Evolutionary conservation across 2,888 invertebrate species (phyloP).

Genomic region (Drosophila mayaguana): DNA sequence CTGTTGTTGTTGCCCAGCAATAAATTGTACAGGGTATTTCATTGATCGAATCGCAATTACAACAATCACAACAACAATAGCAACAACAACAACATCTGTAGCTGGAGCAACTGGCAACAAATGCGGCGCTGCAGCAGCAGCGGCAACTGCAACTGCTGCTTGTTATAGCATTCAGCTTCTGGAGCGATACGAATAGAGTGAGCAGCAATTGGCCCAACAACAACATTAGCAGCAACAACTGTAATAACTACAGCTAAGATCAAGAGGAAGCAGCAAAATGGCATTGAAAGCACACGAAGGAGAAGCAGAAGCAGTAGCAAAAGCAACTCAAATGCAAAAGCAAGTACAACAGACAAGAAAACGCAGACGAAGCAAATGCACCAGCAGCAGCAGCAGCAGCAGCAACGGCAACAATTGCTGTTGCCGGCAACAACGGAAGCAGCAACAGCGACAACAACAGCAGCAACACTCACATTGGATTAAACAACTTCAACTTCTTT

Average conservation of each 20-base stretch:
- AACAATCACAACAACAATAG: constrained; percentile 1
- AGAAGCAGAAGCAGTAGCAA: constrained; percentile 8
- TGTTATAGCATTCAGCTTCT: constrained; percentile 50
- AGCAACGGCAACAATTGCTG: constrained; percentile 43
- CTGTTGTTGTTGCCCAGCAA: neutral
- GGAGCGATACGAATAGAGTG: constrained; percentile 27
- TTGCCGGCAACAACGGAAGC: constrained; percentile 51
- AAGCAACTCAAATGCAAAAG: constrained; percentile 31
- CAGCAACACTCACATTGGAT: constrained; percentile 64
- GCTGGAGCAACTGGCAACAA: constrained; percentile 30
- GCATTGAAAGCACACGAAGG: constrained; percentile 45
- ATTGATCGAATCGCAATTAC: neutral
- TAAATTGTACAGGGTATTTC: constrained; percentile 1
- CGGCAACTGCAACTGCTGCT: constrained; percentile 53
- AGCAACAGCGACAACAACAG: constrained; percentile 15
- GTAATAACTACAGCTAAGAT: constrained; percentile 17
- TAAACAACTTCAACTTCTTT: constrained; percentile 75
- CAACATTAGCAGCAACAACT: constrained; percentile 12
- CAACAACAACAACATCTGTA: constrained; percentile 5
- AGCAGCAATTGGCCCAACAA: constrained; percentile 26
- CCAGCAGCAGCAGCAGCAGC: constrained; percentile 28
- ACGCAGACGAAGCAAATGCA: constrained; percentile 41
- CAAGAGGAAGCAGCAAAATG: constrained; percentile 41
- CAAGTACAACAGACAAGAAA: constrained; percentile 42
- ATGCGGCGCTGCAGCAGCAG: constrained; percentile 57